Evolutionary conservation across 1,140 invertebrate species (phyloP).

Genomic region (Ceratina australensis): DNA sequence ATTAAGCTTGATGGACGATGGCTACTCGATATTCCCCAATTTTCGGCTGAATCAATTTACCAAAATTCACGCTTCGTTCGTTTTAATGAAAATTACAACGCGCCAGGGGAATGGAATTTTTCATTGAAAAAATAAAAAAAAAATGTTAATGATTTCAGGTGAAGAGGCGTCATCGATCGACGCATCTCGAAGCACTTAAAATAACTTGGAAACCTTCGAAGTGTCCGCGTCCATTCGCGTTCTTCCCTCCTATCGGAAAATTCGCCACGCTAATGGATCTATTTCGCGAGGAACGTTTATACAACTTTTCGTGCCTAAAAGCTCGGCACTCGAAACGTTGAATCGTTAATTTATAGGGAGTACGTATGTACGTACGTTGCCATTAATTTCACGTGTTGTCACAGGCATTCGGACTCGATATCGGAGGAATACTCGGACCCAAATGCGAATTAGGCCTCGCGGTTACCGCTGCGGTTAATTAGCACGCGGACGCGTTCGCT

Average conservation of each 20-base stretch:
- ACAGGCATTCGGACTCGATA: not conserved
- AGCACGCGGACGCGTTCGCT: not conserved
- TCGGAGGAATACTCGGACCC: slow-evolving; percentile 14
- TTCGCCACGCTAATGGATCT: slow-evolving; percentile 12
- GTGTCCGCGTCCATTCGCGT: not conserved
- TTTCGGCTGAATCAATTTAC: too few species aligned
- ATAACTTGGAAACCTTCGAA: slow-evolving; percentile 10
- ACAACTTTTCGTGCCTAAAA: not conserved
- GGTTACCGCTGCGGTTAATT: not conserved
- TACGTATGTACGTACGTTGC: not conserved
- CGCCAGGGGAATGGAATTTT: not conserved
- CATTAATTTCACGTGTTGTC: not conserved
- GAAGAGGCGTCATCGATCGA: not conserved
- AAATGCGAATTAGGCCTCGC: slow-evolving; percentile 5
- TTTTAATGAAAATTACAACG: not conserved
- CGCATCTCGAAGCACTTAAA: slow-evolving; percentile 9
- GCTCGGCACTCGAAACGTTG: not conserved
- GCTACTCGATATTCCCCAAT: not conserved
- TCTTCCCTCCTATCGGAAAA: not conserved
- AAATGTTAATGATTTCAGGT: not conserved
- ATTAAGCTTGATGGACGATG: slow-evolving; percentile 23
- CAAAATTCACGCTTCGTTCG: too few species aligned
- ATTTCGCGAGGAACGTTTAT: not conserved
- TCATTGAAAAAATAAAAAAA: too few species aligned
- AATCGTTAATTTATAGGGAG: too few species aligned